These are phyloP conservation scores for Xenopus petersii DNA, from an alignment of 2,797 vertebrate species.

Conservation along the genomic window DNA sequence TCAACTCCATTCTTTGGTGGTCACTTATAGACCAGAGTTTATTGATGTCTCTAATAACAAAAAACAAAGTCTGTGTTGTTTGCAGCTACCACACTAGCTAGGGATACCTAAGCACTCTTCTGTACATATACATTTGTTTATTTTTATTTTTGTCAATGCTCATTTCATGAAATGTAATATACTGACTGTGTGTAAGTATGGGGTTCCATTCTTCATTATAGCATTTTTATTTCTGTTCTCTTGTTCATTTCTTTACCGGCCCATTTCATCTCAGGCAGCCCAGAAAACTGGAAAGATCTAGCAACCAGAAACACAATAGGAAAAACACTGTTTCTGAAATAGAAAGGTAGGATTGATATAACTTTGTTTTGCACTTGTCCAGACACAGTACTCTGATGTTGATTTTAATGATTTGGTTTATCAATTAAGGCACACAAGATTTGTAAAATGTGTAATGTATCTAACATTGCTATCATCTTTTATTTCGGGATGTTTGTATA, in stretches of 20 bases:
- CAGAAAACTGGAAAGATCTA: slow-evolving; percentile 85
- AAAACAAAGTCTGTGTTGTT: too few species aligned
- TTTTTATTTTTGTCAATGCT: not conserved
- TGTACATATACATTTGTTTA: not conserved
- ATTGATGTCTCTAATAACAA: too few species aligned
- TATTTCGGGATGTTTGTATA: not conserved
- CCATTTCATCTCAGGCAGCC: slow-evolving; percentile 80
- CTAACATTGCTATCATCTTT: not conserved
- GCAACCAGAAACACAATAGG: slow-evolving; percentile 82
- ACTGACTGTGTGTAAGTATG: slow-evolving; percentile 51
- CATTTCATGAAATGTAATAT: slow-evolving; percentile 27
- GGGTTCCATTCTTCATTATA: slow-evolving; percentile 58
- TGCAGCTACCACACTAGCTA: too few species aligned
- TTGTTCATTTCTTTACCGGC: slow-evolving; percentile 67
- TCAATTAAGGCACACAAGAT: too few species aligned
- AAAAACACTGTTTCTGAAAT: slow-evolving; percentile 78
- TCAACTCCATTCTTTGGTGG: too few species aligned
- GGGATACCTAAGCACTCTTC: not conserved
- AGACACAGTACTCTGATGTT: too few species aligned
- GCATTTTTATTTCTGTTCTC: slow-evolving; percentile 61
- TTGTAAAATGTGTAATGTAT: too few species aligned
- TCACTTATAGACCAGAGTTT: too few species aligned
- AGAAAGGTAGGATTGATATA: slow-evolving; percentile 78
- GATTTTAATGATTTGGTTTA: too few species aligned
- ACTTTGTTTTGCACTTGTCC: too few species aligned